These are phyloP conservation scores for Ceyx margarethae DNA, from an alignment of 2,113 vertebrate genomes.

Conservation along the genomic window DNA sequence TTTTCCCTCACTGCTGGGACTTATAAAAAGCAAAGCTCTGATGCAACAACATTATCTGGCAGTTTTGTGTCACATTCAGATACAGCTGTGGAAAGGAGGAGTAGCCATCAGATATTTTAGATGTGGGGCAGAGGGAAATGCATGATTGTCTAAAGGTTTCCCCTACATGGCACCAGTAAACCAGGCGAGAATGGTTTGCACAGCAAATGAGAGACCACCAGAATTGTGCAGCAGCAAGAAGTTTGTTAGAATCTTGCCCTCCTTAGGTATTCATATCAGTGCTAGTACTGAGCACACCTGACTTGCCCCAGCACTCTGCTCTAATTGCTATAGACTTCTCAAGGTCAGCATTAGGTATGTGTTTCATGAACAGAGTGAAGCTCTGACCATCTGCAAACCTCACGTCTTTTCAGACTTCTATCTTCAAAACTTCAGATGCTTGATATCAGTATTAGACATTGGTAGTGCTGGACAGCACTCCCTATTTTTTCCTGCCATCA, in stretches of 20 bases:
- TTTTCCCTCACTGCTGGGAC: not conserved
- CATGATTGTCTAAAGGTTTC: not conserved
- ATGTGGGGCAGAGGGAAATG: not conserved
- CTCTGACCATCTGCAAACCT: not conserved
- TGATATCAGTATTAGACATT: not conserved
- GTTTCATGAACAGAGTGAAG: not conserved
- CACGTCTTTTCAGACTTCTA: not conserved
- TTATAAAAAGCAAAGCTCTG: not conserved
- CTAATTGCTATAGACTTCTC: not conserved
- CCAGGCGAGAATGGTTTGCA: not conserved
- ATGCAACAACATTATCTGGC: not conserved
- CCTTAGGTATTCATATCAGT: not conserved
- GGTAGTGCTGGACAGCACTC: accelerated
- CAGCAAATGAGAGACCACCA: not conserved
- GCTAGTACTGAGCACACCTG: not conserved
- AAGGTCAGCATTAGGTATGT: not conserved
- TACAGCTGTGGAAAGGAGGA: not conserved
- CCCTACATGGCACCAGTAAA: not conserved
- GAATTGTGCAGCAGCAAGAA: not conserved
- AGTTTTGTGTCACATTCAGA: not conserved
- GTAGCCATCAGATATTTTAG: not conserved
- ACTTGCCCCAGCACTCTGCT: not conserved
- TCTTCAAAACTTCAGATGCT: not conserved
- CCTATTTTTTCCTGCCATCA: not conserved
- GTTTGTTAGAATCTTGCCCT: not conserved